Evolutionary conservation across 1,140 invertebrate species (phyloP), one percentile per base, ranked within the genome.

Genomic region (Achroia grisella): DNA sequence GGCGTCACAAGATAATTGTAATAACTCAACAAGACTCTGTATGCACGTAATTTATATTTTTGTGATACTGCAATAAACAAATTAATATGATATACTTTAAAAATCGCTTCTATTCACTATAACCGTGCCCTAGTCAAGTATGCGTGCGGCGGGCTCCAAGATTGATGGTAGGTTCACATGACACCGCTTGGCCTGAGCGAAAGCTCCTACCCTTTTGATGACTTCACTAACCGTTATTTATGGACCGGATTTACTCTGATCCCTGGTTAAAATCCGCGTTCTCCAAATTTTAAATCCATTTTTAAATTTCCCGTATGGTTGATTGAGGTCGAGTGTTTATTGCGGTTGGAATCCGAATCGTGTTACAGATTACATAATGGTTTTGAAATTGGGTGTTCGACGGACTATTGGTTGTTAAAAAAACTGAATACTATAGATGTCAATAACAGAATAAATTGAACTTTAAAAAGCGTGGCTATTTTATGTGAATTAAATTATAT

Each of bases 161-260:
- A 82, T 82, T 82, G 71, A 79, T 82, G 65, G 75, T 60, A 57
- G 71, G 74, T 79, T 82, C 78, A 78, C 76, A 82, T 76, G 78
- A 74, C 72, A 78, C 64, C 55, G 62, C 59, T 66, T 59, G 62
- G 64, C 71, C 66, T 67, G 55, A 65, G 48, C 63, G 62, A 74
- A 65, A 63, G 62, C 71, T 23, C 17, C 17, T 69, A 69, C 70
- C 72, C 78, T 76, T 75, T 68, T 78, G 78, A 82, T 71, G 74
- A 79, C 75, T 82, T 73, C 64, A 79, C 71, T 82, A 82, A 78
- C 68, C 45, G 70, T 74, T 73, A 82, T 82, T 76, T 79, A 79
- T 79, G 58, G 61, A 54, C 51, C 43, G 67, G 71, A 58, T 75
- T 71, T 65, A 52, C 54, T 41, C 47, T 64, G 57, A 71, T 65